phyloP scores from a whole-genome alignment of 2,113 vertebrate genomes.

The Arvicanthis niloticus region DNA sequence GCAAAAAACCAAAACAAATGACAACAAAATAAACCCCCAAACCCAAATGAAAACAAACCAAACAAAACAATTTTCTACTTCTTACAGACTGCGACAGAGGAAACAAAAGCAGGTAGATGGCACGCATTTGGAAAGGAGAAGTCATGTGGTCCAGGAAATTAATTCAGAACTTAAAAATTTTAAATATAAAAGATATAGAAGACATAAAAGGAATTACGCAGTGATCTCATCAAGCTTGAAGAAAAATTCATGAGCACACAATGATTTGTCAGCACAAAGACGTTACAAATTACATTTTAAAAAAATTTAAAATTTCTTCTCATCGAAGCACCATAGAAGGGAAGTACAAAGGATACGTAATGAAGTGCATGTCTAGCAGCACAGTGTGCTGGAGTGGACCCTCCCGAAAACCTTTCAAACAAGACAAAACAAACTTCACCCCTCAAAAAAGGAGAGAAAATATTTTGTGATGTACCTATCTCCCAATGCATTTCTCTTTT shows the following conservation, averaged over 20 bases:
- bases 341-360: background rate
- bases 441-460: background rate
- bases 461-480: background rate
- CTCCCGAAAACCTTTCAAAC: background rate
- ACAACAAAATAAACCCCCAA: background rate
- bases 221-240: background rate
- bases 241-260: background rate
- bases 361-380: no score
- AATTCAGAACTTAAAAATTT: background rate
- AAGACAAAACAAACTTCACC: background rate
- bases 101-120: background rate
- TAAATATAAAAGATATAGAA: background rate
- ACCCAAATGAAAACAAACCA: background rate
- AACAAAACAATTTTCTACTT: background rate
- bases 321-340: background rate
- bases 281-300: background rate
- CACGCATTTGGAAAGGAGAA: background rate
- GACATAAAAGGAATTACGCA: background rate
- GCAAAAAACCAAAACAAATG: background rate
- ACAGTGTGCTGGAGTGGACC: background rate
- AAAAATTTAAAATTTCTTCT: conserved; percentile 26
- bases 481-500: background rate
- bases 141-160: background rate
- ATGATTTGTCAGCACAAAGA: background rate
- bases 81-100: background rate